Base-by-base conservation (phyloP, 1,140 invertebrate species). In the Heliconius nattereri region DNA sequence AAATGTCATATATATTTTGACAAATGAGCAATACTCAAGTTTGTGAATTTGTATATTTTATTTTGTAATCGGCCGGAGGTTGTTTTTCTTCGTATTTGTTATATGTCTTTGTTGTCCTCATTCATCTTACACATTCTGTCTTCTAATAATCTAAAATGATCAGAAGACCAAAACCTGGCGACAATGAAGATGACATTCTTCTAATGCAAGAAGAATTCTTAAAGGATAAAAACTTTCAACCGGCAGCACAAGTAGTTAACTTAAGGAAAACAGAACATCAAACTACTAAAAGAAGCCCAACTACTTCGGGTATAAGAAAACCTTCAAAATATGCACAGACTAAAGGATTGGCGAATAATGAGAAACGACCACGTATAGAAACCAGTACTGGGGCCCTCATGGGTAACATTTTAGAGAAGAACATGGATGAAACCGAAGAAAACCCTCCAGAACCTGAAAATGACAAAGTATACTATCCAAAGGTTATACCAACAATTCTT, bases 171-270 rank as follows among this genome's bases (percentile, higher is more conserved):
- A 96, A 96, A 83, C 95, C 95, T 2, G 94, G 93, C 6, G 97
- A 97, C 85, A 95, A 89, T 40, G 97, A 97, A 83, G 95, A 97
- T 29, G 96, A 97, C 84, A 94, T 97, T 66, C 93, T 97, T 23
- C 95, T 94, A 60, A 96, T 97, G 95, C 97, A 97, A 86, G 95
- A 96, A 81, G 96, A 96, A 75, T 97, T 96, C 85, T 84, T 96
- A 3, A 87, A 92, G 32, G 92, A 95, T 83, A 95, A 95, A 32
- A 91, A 94, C 72, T 87, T 95, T 23, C 90, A 95, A 74, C 95
- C 96, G 3, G 95, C 96, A 1, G 96, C 96, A 2, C 95, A 95
- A 85, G 91, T 96, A 66, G 91, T 96, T 11, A 95, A 95, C 84
- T 86, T 95, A 74, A 91, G 95, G 66, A 94, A 83, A n/a, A 83